Percentiles rank a stretch among this genome's conserved stretches.
Conservation (phyloP, 2,797 vertebrate genomes). For the Vultur gryphus region DNA sequence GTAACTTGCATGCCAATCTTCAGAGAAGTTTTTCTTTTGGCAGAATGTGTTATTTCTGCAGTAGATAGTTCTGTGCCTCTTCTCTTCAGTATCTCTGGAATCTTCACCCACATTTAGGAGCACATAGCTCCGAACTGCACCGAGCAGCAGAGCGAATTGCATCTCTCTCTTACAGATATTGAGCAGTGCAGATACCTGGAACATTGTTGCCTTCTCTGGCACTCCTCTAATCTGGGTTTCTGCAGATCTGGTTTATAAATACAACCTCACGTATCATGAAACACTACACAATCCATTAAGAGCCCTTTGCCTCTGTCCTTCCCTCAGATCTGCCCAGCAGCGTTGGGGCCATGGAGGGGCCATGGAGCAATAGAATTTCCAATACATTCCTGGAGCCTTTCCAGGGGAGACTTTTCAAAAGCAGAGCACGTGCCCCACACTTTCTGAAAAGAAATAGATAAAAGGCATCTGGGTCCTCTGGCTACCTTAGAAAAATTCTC, state of each 20-base stretch:
- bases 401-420: neutral
- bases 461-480: neutral
- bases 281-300: neutral
- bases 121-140: neutral
- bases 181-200: neutral
- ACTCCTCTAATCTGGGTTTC: neutral
- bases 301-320: neutral
- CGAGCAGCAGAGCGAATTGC: accelerated
- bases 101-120: neutral
- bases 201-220: neutral
- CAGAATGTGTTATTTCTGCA: neutral
- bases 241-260: neutral
- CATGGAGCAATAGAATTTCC: neutral
- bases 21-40: neutral
- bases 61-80: neutral
- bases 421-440: neutral
- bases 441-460: neutral
- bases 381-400: neutral
- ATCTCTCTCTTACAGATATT: neutral
- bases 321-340: neutral
- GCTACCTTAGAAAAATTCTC: neutral
- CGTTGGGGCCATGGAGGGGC: accelerated
- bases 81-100: neutral
- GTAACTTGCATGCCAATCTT: neutral
- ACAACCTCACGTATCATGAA: neutral